Base-by-base conservation (phyloP, 2,888 invertebrate species). In the Tolmerus cingulatus region DNA sequence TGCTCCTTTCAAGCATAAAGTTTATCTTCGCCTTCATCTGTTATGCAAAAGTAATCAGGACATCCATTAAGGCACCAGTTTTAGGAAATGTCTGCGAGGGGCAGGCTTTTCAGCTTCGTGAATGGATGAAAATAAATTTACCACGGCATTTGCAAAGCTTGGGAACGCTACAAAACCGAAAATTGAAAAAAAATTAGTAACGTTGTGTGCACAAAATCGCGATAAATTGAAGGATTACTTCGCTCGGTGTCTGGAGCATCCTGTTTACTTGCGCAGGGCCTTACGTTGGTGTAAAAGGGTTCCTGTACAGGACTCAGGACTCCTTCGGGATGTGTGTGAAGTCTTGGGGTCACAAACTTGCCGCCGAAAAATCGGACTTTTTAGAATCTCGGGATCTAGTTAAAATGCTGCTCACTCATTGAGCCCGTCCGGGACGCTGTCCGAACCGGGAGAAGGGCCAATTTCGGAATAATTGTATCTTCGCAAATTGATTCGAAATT, bases 31-130 rank as follows among this genome's bases (percentile, higher is more conserved):
- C 66, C 85, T 85, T 86, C 76, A 86, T 86, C 51, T 86, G 37
- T 74, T 76, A 86, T 86, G 86, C 86, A 86, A 86, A 86, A 86
- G 86, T 86, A 86, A 86, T 86, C 86, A 86, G 86, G 86, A 86
- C 74, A 76, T 86, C 76, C 77, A 86, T 86, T 86, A 86, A 76
- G 76, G 46, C 86, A 55, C 84, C 66, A 84, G 84, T 84, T 74
- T 84, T 51, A 57, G 84, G 66, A 74, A 43, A 34, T 40, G 23
- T 84, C 84, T 82, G 74, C 14, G 40, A 51, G 55, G 81, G 30
- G 81, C 30, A 55, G 55, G 30, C 27, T 78, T 78, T 81, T 81
- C 81, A 81, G 34, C 51, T 55, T 27, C 12, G 14, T 81, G 51
- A 81, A 81, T 81, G 34, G 55, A 46, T 77, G 55, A 30, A 51